Evolutionary conservation across 2,888 invertebrate species (phyloP).

Genomic region (Netelia melanura): DNA sequence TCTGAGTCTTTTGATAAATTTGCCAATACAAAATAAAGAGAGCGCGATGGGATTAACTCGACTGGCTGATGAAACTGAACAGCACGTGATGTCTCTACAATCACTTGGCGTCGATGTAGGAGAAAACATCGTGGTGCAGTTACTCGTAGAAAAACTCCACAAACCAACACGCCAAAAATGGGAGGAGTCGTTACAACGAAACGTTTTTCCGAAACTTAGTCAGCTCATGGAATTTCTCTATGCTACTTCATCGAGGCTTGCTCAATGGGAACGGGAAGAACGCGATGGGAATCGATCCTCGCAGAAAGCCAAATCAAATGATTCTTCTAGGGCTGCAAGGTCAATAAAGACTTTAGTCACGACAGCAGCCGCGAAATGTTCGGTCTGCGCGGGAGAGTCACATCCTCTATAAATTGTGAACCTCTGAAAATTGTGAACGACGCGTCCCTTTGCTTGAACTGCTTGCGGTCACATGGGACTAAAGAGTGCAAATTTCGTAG

Average conservation of each 20-base stretch:
- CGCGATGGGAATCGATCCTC: background rate
- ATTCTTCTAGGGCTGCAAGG: background rate
- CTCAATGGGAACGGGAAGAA: conserved; percentile 29
- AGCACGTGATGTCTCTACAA: background rate
- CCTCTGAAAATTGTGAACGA: background rate
- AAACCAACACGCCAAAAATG: too few species aligned
- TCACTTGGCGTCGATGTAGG: background rate
- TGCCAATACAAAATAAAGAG: conserved; percentile 21
- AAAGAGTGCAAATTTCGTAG: conserved; percentile 15
- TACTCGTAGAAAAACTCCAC: background rate
- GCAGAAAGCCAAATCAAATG: background rate
- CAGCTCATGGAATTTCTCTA: conserved; percentile 12
- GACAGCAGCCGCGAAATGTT: background rate
- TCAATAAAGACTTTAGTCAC: background rate
- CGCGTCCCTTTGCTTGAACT: background rate
- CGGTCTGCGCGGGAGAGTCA: background rate
- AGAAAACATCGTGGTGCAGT: background rate
- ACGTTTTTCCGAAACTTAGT: background rate
- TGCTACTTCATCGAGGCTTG: background rate
- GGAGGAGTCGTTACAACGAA: background rate
- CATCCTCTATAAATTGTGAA: conserved; percentile 16
- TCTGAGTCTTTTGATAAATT: background rate
- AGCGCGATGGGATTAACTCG: background rate
- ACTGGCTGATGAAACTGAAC: conserved; percentile 8
- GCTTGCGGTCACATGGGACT: background rate